phyloP scores from a whole-genome alignment of 2,888 invertebrate genomes.

The Acleris laterana region DNA sequence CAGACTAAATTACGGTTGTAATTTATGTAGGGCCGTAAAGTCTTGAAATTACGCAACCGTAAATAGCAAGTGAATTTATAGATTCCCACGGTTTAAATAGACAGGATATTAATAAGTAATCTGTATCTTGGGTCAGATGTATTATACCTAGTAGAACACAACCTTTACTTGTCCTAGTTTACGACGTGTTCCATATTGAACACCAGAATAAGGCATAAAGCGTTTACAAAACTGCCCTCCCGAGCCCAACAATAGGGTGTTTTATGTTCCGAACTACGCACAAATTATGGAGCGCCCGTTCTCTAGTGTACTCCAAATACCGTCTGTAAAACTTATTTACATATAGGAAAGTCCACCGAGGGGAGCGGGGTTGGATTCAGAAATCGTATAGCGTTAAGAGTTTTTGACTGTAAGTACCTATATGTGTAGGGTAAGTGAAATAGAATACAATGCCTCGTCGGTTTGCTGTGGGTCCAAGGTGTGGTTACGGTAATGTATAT shows the following conservation, averaged over 20 bases:
- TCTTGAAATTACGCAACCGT: conserved; percentile 23
- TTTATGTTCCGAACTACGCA: conserved; percentile 58
- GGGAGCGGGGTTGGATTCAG: conserved; percentile 28
- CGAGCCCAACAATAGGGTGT: conserved; percentile 67
- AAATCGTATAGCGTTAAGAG: conserved; percentile 41
- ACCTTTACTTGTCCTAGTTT: conserved; percentile 45
- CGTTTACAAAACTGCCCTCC: conserved; percentile 61
- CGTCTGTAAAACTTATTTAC: conserved; percentile 46
- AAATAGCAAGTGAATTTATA: conserved; percentile 32
- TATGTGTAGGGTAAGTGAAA: conserved; percentile 25
- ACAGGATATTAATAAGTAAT: conserved; percentile 22
- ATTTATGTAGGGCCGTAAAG: conserved; percentile 29
- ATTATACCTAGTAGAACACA: conserved; percentile 40
- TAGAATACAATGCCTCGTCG: conserved; percentile 17
- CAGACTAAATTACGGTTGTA: conserved; percentile 23
- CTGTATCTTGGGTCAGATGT: conserved; percentile 14
- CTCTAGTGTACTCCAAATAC: conserved; percentile 51
- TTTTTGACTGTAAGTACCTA: conserved; percentile 41
- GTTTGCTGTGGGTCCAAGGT: conserved; percentile 10
- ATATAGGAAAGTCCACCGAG: conserved; percentile 40
- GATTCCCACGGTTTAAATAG: conserved; percentile 27
- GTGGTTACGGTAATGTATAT: too few species aligned
- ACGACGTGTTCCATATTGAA: conserved; percentile 47
- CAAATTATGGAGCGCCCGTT: conserved; percentile 56
- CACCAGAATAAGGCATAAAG: conserved; percentile 63